These are phyloP conservation scores for Lutjanus argentimaculatus DNA, from an alignment of 2,797 vertebrate genomes.

Conservation along the genomic window DNA sequence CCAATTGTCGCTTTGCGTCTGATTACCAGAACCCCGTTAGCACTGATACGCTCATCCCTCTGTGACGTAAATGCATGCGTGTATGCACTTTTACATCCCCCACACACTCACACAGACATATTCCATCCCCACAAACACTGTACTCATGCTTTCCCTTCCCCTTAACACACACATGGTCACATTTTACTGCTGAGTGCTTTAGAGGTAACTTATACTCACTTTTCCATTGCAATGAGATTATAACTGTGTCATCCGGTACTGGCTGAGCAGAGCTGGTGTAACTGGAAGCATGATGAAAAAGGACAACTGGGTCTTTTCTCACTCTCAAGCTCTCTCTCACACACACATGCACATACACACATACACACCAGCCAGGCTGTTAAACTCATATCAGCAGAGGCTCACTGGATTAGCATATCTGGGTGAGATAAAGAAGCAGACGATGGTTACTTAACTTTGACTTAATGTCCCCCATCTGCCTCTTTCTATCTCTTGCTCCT, in stretches of 20 bases:
- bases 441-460: slow-evolving; percentile 84
- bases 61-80: neutral
- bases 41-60: slow-evolving; percentile 3
- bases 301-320: slow-evolving; percentile 62
- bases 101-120: neutral
- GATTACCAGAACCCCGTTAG: slow-evolving; percentile 5
- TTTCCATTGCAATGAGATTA: slow-evolving; percentile 68
- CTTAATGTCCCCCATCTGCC: slow-evolving; percentile 83
- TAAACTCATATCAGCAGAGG: slow-evolving; percentile 81
- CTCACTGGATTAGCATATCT: slow-evolving; percentile 83
- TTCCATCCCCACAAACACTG: neutral
- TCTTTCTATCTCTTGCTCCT: slow-evolving; percentile 75
- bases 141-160: slow-evolving; percentile 17
- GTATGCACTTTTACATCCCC: neutral
- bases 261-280: slow-evolving; percentile 62
- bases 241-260: slow-evolving; percentile 68
- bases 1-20: slow-evolving; percentile 29
- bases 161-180: neutral
- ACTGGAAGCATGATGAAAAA: slow-evolving; percentile 69
- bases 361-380: slow-evolving; percentile 70
- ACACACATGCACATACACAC: slow-evolving; percentile 38
- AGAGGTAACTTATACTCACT: slow-evolving; percentile 61
- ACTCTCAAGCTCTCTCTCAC: slow-evolving; percentile 40
- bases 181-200: slow-evolving; percentile 46
- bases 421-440: slow-evolving; percentile 83